Evolutionary conservation across 2,797 vertebrate species (phyloP).

Genomic region (Perdix hodgsoniae): DNA sequence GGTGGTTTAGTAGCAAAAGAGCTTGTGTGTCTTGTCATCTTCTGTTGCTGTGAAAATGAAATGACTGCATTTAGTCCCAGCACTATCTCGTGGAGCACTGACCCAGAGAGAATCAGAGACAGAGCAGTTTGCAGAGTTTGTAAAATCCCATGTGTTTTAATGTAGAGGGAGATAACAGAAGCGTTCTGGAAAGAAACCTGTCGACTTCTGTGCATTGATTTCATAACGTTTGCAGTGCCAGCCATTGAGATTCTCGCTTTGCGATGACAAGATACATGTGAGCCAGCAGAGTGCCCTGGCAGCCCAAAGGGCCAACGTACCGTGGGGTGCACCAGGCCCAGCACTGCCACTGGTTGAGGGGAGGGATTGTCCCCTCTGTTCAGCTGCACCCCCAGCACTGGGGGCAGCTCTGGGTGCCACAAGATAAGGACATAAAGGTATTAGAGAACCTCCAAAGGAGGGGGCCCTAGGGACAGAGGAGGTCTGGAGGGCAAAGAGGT

Average conservation of each 20-base stretch:
- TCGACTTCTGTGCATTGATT: neutral
- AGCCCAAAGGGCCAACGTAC: neutral
- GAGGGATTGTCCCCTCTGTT: neutral
- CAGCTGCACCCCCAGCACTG: neutral
- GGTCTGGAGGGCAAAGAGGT: no score
- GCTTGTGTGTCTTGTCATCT: neutral
- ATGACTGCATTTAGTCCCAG: neutral
- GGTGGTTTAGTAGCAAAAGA: neutral
- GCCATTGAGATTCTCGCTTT: neutral
- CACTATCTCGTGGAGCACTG: neutral
- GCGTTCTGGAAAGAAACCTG: neutral
- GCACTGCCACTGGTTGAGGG: no score
- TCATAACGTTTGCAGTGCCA: neutral
- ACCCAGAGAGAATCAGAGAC: neutral
- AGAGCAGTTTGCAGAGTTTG: neutral
- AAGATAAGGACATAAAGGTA: neutral
- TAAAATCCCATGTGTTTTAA: neutral
- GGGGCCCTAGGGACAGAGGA: neutral
- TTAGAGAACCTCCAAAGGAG: neutral
- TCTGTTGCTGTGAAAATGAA: neutral
- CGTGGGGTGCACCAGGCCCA: neutral
- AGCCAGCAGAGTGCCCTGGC: neutral
- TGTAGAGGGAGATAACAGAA: neutral
- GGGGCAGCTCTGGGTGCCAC: no score
- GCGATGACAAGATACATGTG: neutral